Conservation (phyloP, 2,888 invertebrate species). For the Chymomyza procnemis region DNA sequence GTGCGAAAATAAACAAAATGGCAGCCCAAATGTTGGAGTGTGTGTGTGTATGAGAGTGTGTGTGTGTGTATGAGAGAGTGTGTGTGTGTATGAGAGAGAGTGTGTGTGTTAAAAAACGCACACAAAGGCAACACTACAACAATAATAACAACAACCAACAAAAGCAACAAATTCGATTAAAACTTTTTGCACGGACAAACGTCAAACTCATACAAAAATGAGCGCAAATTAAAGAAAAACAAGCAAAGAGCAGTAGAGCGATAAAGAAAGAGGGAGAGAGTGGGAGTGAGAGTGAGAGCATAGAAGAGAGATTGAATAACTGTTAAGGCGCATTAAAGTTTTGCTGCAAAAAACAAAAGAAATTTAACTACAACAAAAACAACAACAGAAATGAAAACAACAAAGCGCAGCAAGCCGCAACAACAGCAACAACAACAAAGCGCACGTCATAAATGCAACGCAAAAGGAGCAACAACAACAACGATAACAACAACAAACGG, state of each 20-base stretch:
- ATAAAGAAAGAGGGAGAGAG: background rate
- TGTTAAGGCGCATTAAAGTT: conserved; percentile 24
- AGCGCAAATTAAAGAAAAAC: conserved; percentile 70
- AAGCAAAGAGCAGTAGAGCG: conserved; percentile 27
- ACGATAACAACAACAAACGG: conserved; percentile 16
- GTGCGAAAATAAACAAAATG: conserved; percentile 65
- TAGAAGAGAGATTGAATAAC: background rate
- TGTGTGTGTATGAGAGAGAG: conserved; percentile 10
- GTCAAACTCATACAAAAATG: conserved; percentile 33
- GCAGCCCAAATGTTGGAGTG: conserved; percentile 33
- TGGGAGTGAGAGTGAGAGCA: background rate
- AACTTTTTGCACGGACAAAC: conserved; percentile 49
- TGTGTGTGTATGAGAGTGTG: conserved; percentile 21
- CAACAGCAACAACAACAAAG: conserved; percentile 6
- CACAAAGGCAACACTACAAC: conserved; percentile 17
- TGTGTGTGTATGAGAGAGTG: conserved; percentile 15
- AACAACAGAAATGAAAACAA: conserved; percentile 25
- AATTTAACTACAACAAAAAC: conserved; percentile 27
- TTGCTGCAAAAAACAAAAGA: conserved; percentile 17
- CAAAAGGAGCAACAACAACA: conserved; percentile 30
- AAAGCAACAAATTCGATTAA: conserved; percentile 67
- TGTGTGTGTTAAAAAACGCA: conserved; percentile 23
- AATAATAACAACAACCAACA: conserved; percentile 35
- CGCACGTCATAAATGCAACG: conserved; percentile 43
- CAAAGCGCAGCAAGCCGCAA: conserved; percentile 22